Evolutionary conservation across 2,113 vertebrate species (phyloP), one percentile per base, ranked within the genome.

Genomic region (Esox niger): DNA sequence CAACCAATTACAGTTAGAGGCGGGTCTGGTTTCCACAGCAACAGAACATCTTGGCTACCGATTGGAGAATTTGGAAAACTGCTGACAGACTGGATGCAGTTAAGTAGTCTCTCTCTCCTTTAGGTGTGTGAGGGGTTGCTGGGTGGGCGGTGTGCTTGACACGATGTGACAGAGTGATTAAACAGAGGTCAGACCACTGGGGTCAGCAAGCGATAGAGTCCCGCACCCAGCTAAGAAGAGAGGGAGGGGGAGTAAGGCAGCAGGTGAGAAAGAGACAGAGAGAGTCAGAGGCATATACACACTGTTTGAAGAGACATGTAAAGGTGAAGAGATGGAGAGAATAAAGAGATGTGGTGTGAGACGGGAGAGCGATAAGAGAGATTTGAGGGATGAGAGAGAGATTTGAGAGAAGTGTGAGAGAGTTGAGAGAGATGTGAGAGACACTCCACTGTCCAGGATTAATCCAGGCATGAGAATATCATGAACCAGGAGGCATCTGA

Each of bases 21-120:
- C 0, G 86, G 83, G 87, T 88, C 84, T 84, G 82, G 91, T 93
- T 94, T 91, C 93, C 91, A 86, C 61, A 71, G 93, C 90, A 89
- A 90, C 92, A 87, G 82, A 88, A 92, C 71, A 90, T 74, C 83
- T 85, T 88, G 55, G 82, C 77, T 76, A 82, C 85, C 92, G 60
- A 81, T 74, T 86, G 82, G 79, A 75, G 55, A 70, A 71, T 32
- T 30, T 61, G 52, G 62, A 76, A 82, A 84, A 86, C 71, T 82
- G 85, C 86, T 87, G 86, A 89, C 82, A 86, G 78, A 79, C 73
- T 74, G 62, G 25, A 15, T 10, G 21, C 31, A 61, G 31, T 27
- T 33, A 4, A 21, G 9, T 55, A 32, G 30, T 55, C 54, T 55
- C 52, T 20, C 35, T 62, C 11, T 66, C 70, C 64, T 58, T 26